Percentiles rank a stretch among this genome's conserved stretches.
phyloP scores from a whole-genome alignment of 2,888 invertebrate genomes.

The Saturnia japonica region DNA sequence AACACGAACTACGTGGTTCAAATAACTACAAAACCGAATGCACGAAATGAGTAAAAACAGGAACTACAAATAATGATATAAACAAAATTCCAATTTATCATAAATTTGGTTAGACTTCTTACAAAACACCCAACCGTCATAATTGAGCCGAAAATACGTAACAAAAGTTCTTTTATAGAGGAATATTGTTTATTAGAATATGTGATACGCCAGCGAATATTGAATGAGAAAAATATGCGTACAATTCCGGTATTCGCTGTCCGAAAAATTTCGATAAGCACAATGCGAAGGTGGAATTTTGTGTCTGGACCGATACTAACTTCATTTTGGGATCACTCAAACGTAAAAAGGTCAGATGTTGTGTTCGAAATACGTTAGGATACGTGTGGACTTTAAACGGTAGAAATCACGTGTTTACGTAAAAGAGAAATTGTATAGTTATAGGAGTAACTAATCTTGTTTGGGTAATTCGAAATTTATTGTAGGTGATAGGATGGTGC shows the following conservation, averaged over 20 bases:
- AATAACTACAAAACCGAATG: too few relatives aligned
- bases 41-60: too few relatives aligned
- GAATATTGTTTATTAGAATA: neutral
- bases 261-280: constrained; percentile 16
- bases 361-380: constrained; percentile 7
- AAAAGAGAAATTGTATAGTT: neutral
- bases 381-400: neutral
- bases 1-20: too few relatives aligned
- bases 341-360: constrained; percentile 30
- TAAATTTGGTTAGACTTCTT: too few relatives aligned
- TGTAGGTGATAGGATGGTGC: too few relatives aligned
- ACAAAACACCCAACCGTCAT: neutral
- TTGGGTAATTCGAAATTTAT: neutral
- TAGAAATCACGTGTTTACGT: neutral
- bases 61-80: too few relatives aligned
- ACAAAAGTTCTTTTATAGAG: neutral
- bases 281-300: constrained; percentile 18
- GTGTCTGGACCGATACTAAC: constrained; percentile 30
- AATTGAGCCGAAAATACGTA: neutral
- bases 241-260: constrained; percentile 11
- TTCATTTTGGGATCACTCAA: constrained; percentile 35
- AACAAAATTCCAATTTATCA: too few relatives aligned
- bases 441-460: neutral
- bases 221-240: constrained; percentile 2
- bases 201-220: constrained; percentile 2